Percentiles rank a stretch among this genome's conserved stretches.
These are phyloP conservation scores for Smithornis capensis DNA, from an alignment of 2,113 vertebrate genomes.

Conservation along the genomic window DNA sequence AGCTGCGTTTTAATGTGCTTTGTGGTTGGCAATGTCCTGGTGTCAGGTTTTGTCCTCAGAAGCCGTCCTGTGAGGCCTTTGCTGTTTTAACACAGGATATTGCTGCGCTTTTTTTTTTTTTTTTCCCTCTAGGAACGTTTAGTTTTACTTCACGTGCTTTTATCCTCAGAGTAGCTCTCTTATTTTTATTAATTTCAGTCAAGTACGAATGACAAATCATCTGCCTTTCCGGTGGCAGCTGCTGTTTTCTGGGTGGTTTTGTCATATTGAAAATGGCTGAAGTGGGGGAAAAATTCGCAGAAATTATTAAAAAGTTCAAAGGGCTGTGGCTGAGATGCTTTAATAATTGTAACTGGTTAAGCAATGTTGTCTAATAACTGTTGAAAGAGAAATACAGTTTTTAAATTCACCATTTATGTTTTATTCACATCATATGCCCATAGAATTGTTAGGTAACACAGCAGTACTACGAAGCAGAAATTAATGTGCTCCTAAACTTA, in stretches of 20 bases:
- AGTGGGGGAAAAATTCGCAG: neutral
- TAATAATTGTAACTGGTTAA: neutral
- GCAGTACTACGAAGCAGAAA: neutral
- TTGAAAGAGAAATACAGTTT: neutral
- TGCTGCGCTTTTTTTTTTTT: neutral
- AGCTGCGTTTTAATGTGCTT: neutral
- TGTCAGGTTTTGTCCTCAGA: conserved; percentile 12
- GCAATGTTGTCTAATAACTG: neutral
- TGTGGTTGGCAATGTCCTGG: neutral
- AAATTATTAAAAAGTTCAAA: neutral
- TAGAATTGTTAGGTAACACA: neutral
- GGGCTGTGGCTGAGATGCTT: neutral
- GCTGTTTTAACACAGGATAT: neutral
- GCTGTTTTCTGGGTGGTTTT: neutral
- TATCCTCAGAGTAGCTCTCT: neutral
- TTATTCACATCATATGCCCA: rapidly evolving
- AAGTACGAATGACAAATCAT: neutral
- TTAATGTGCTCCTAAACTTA: neutral
- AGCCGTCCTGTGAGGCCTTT: neutral
- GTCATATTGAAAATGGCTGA: neutral
- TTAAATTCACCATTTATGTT: neutral
- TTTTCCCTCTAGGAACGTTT: neutral
- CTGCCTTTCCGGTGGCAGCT: neutral
- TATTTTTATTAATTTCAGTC: neutral
- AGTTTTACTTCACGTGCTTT: rapidly evolving